phyloP scores from a whole-genome alignment of 2,113 vertebrate species.

The rabbit (Oryctolagus cuniculus) region DNA sequence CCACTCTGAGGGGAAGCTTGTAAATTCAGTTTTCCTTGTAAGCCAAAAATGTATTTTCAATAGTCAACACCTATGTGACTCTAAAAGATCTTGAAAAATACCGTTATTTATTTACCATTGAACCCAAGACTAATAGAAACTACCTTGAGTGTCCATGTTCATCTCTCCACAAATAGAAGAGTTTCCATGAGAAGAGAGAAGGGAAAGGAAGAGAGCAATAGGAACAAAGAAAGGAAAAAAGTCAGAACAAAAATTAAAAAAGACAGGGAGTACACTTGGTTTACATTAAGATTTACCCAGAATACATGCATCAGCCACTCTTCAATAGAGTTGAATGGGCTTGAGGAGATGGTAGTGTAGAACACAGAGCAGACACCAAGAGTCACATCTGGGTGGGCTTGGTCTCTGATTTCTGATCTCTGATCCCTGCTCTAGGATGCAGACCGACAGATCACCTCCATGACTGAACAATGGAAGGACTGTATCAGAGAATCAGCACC shows the following conservation, averaged over 20 bases:
- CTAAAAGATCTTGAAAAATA: constrained; percentile 54
- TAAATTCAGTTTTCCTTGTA: constrained; percentile 15
- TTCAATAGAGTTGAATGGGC: background rate
- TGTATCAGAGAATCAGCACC: background rate
- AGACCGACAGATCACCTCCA: background rate
- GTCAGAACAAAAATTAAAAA: background rate
- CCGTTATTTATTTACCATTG: constrained; percentile 14
- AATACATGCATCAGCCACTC: background rate
- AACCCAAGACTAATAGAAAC: constrained; percentile 31
- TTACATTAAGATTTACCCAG: background rate
- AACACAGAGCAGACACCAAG: background rate
- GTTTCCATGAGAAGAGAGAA: background rate
- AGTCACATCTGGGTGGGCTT: background rate
- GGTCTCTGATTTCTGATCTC: too few relatives aligned
- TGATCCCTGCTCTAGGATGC: background rate
- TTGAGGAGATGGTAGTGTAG: background rate
- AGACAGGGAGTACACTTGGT: background rate
- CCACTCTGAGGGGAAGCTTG: constrained; percentile 23
- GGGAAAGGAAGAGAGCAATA: background rate
- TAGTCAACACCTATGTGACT: constrained; percentile 30
- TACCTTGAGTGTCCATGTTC: background rate
- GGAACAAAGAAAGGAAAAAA: too few relatives aligned
- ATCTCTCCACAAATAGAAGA: background rate
- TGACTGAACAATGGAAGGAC: accelerated
- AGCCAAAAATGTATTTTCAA: constrained; percentile 62